phyloP scores from a whole-genome alignment of 1,140 invertebrate species.

The Nasonia vitripennis region DNA sequence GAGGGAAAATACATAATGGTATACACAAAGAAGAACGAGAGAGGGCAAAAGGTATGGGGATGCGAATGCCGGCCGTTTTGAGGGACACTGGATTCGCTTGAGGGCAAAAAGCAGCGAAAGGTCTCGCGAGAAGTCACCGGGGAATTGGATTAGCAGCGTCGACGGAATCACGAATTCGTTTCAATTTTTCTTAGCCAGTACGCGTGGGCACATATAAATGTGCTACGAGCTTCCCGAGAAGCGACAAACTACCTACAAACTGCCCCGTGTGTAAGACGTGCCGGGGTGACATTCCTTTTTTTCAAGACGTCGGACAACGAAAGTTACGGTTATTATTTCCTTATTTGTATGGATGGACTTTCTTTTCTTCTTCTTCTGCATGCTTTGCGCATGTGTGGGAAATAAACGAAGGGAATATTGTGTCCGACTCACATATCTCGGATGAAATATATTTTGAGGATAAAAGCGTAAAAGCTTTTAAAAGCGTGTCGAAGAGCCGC shows the following conservation, averaged over 20 bases:
- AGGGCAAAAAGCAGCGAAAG: constrained; percentile 55
- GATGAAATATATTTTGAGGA: too few species aligned
- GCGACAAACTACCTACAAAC: constrained; percentile 34
- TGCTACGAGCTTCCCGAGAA: background rate
- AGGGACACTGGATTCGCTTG: constrained; percentile 56
- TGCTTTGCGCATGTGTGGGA: background rate
- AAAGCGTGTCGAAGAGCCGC: background rate
- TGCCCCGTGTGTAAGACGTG: background rate
- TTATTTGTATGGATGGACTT: background rate
- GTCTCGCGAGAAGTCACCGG: constrained; percentile 27
- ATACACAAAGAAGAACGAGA: constrained; percentile 17
- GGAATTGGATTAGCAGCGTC: constrained; percentile 57
- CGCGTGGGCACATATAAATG: background rate
- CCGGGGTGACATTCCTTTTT: background rate
- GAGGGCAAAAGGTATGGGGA: background rate
- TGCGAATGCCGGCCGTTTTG: constrained; percentile 49
- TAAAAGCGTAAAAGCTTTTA: background rate
- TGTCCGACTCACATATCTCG: background rate
- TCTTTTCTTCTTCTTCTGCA: background rate
- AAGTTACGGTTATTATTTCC: constrained; percentile 5
- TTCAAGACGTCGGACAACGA: background rate
- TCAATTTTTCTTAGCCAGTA: constrained; percentile 56
- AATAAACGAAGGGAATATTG: background rate
- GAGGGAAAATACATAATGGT: background rate
- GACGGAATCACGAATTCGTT: constrained; percentile 59